Evolutionary conservation across 2,797 vertebrate species (phyloP).

Genomic region (Naso thynnoides): DNA sequence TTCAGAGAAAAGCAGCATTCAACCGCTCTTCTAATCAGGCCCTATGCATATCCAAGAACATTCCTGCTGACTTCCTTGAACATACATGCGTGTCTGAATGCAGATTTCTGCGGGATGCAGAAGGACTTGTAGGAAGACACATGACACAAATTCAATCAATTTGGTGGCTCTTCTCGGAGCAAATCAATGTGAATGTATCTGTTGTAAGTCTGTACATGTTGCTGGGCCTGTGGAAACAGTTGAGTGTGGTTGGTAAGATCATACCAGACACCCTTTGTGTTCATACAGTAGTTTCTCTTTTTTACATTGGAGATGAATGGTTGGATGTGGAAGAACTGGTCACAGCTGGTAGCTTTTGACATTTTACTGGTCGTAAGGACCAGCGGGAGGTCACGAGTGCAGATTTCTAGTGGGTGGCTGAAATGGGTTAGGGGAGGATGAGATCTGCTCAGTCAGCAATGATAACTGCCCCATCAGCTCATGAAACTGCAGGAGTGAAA

Average conservation of each 20-base stretch:
- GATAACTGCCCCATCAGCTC: conserved; percentile 72
- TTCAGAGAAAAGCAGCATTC: conserved; percentile 39
- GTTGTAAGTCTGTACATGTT: conserved; percentile 64
- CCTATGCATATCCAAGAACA: conserved; percentile 68
- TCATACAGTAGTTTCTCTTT: conserved; percentile 38
- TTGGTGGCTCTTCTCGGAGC: conserved; percentile 56
- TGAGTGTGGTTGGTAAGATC: conserved; percentile 26
- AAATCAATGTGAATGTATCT: conserved; percentile 80
- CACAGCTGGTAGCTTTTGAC: conserved; percentile 52
- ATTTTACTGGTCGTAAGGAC: conserved; percentile 33
- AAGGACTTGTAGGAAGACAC: conserved; percentile 45
- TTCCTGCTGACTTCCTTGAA: conserved; percentile 65
- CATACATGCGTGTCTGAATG: conserved; percentile 31
- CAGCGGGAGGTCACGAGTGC: conserved; percentile 56
- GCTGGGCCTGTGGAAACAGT: conserved; percentile 41
- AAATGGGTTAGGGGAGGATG: conserved; percentile 49
- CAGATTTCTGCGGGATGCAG: conserved; percentile 44
- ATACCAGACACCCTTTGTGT: conserved; percentile 36
- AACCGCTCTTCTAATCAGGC: conserved; percentile 58
- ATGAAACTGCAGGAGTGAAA: conserved; percentile 71
- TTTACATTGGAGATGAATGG: conserved; percentile 41
- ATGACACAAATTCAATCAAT: conserved; percentile 62
- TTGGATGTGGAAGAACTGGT: conserved; percentile 44
- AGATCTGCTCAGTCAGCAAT: conserved; percentile 71
- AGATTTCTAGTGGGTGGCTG: conserved; percentile 51